These are phyloP conservation scores for Amblyornis subalaris DNA, from an alignment of 2,113 vertebrate species.

Conservation along the genomic window DNA sequence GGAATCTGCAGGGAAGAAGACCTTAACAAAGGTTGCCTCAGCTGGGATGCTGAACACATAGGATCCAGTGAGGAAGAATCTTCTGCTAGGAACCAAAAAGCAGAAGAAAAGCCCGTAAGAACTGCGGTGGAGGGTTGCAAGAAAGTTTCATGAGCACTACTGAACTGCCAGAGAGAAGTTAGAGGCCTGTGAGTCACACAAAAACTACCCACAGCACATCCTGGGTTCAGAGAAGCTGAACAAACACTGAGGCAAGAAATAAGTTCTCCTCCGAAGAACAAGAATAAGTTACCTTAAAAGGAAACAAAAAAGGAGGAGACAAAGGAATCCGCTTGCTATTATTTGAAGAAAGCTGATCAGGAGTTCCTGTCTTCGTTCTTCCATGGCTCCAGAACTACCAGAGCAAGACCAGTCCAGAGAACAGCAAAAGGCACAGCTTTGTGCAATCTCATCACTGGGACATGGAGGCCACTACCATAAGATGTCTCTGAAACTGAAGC, in stretches of 20 bases:
- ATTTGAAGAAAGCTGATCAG: neutral
- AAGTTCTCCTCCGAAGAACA: neutral
- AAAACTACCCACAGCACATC: neutral
- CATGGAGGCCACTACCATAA: accelerated
- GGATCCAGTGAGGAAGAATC: neutral
- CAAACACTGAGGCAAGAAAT: neutral
- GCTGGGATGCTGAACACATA: neutral
- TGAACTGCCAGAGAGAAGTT: neutral
- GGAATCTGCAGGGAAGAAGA: neutral
- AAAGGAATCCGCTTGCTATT: neutral
- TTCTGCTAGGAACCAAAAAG: neutral
- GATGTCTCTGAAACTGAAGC: neutral
- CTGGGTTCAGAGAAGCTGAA: neutral
- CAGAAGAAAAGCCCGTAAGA: neutral
- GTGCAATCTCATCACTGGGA: neutral
- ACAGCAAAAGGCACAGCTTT: neutral
- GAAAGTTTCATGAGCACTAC: neutral
- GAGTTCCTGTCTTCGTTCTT: neutral
- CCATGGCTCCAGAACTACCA: neutral
- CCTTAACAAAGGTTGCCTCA: neutral
- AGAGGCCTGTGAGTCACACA: neutral
- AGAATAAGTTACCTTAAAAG: neutral
- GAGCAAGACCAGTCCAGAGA: neutral
- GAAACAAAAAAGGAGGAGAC: neutral
- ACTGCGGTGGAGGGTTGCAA: neutral